Evolutionary conservation across 1,140 invertebrate species (phyloP).

Genomic region (Drosophila prosaltans): DNA sequence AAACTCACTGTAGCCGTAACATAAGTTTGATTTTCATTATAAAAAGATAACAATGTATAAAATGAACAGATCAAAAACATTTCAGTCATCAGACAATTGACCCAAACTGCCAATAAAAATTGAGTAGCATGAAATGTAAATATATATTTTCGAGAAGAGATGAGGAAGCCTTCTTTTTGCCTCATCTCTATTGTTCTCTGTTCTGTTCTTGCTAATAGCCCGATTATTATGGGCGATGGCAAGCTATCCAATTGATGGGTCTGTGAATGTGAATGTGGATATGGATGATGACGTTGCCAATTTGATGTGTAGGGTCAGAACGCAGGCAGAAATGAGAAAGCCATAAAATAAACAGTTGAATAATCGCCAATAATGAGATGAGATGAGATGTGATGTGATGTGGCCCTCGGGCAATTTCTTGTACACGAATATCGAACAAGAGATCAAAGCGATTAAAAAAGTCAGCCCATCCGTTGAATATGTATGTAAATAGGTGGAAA

Average conservation of each 20-base stretch:
- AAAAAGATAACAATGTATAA: slow-evolving; percentile 25
- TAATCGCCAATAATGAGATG: slow-evolving; percentile 69
- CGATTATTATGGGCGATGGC: slow-evolving; percentile 64
- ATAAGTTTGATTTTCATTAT: not conserved
- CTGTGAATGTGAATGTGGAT: not conserved
- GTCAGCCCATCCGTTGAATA: slow-evolving; percentile 33
- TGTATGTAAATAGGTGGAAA: slow-evolving; percentile 31
- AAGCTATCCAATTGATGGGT: slow-evolving; percentile 7
- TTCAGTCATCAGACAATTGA: slow-evolving; percentile 69
- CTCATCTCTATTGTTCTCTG: slow-evolving; percentile 16
- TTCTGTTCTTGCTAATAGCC: slow-evolving; percentile 52
- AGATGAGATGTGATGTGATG: slow-evolving; percentile 42
- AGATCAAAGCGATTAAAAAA: slow-evolving; percentile 67
- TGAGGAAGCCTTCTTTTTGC: slow-evolving; percentile 52
- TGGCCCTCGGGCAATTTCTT: slow-evolving; percentile 50
- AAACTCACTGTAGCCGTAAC: no score
- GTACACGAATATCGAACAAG: slow-evolving; percentile 74
- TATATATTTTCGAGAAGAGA: slow-evolving; percentile 24
- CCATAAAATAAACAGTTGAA: slow-evolving; percentile 80
- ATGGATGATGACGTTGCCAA: slow-evolving; percentile 63
- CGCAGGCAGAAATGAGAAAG: slow-evolving; percentile 69
- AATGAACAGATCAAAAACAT: slow-evolving; percentile 51
- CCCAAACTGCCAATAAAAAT: slow-evolving; percentile 80
- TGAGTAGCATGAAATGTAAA: slow-evolving; percentile 78
- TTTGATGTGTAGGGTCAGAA: slow-evolving; percentile 47